These are phyloP conservation scores for Mastomys coucha DNA, from an alignment of 2,113 vertebrate genomes.

Conservation along the genomic window DNA sequence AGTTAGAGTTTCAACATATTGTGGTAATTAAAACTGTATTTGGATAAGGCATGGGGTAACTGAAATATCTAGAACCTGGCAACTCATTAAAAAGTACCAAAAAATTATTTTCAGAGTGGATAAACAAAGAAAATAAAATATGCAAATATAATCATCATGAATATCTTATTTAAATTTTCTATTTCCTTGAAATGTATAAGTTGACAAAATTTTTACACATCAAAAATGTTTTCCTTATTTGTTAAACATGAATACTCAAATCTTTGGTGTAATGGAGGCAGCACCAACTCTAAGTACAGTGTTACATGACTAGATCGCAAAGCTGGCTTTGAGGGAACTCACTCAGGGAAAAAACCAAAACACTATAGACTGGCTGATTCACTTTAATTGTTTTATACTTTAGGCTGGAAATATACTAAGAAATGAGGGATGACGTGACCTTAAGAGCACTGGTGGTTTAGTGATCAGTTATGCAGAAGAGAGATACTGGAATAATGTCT, in stretches of 20 bases:
- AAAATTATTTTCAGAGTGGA: constrained; percentile 16
- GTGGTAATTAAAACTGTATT: neutral
- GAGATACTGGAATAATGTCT: neutral
- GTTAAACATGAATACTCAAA: neutral
- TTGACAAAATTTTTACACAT: neutral
- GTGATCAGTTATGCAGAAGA: constrained; percentile 19
- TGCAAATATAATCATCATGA: neutral
- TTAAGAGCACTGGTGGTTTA: constrained; percentile 55
- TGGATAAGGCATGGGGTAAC: neutral
- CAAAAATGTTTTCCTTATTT: neutral
- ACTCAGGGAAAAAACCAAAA: neutral
- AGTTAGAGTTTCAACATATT: neutral
- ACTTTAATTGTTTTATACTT: constrained; percentile 33
- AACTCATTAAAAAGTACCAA: neutral
- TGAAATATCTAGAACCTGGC: neutral
- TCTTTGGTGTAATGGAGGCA: neutral
- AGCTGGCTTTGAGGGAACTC: neutral
- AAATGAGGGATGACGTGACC: constrained; percentile 42
- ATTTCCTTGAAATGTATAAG: neutral
- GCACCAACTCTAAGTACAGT: neutral
- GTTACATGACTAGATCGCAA: neutral
- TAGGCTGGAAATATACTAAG: constrained; percentile 40
- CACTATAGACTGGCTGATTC: neutral
- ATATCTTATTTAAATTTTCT: neutral
- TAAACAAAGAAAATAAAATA: constrained; percentile 19